Base-by-base conservation (phyloP, 2,797 vertebrate species). In the Enteromius viviparus region DNA sequence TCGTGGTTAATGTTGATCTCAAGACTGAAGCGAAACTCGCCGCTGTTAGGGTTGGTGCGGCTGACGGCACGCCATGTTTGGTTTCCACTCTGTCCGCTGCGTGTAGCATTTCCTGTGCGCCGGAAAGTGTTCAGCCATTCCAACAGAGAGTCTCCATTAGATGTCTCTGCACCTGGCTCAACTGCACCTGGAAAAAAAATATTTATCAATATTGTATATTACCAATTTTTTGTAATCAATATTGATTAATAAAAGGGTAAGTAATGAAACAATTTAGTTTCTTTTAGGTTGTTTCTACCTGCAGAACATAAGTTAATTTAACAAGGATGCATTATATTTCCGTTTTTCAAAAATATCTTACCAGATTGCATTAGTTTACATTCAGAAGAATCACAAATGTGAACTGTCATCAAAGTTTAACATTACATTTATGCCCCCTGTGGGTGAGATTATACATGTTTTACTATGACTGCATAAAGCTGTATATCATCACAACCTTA, bases 1-100 rank as follows among this genome's bases (percentile, higher is more conserved):
- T 98, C 97, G 0, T 98, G 97, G 91, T 97, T 98, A 89, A 98
- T 96, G 90, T 98, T 97, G 89, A 99, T 98, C 93, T 99, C 97
- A 42, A 98, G 93, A 89, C 97, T 98, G 92, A 99, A 98, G 26
- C 96, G 95, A 85, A 98, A 99, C 87, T 98, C 97, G 45, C 97
- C 96, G 12, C 96, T 98, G 92, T 96, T 97, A 0, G 97, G 97
- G 88, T 98, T 98, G 64, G 96, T 97, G 89, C 95, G 95, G 89
- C 97, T 99, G 90, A 98, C 97, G 0, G 97, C 97, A 62, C 97
- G 97, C 97, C 97, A 98, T 8, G 96, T 98, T 89, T 98, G 97
- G 92, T 98, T 98, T 83, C 97, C 97, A 40, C 96, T 98, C 91
- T 98, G 97, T 23, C 97, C 97, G 1, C 97, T 98, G 85, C 95